These are phyloP conservation scores for Neogobius melanostomus DNA, from an alignment of 2,113 vertebrate genomes.

Conservation along the genomic window DNA sequence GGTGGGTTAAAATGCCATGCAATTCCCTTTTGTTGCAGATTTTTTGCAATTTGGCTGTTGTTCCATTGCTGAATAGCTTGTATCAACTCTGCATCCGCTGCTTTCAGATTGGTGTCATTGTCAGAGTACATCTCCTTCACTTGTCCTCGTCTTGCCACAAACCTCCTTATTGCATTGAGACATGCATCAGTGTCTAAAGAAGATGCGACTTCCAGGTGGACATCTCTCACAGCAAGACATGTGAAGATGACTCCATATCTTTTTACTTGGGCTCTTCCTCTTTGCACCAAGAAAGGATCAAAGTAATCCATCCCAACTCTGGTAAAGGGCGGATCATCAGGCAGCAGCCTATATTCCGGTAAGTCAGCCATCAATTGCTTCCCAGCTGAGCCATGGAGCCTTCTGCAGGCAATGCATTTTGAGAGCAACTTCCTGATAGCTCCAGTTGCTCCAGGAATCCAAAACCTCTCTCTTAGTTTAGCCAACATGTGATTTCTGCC, in stretches of 20 bases:
- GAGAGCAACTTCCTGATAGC: too few species aligned
- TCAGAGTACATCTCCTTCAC: not conserved
- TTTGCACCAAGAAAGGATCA: too few species aligned
- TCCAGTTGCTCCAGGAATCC: too few species aligned
- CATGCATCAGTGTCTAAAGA: not conserved
- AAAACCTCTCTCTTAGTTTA: too few species aligned
- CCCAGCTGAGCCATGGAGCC: too few species aligned
- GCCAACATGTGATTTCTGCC: too few species aligned
- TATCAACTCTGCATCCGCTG: not conserved
- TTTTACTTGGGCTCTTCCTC: too few species aligned
- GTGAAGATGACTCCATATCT: too few species aligned
- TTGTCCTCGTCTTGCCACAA: not conserved
- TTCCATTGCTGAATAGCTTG: not conserved
- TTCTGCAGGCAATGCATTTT: not conserved
- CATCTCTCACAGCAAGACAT: too few species aligned
- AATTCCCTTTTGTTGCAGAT: not conserved
- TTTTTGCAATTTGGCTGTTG: not conserved
- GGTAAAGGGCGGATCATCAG: too few species aligned
- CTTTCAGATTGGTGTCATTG: not conserved
- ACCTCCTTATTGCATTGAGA: too few species aligned
- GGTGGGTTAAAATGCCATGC: constrained; percentile 12
- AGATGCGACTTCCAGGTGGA: not conserved
- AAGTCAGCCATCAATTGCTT: not conserved
- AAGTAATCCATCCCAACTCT: too few species aligned
- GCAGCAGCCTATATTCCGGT: not conserved